These are phyloP conservation scores for Macrobrachium nipponense DNA, from an alignment of 1,140 invertebrate species.

Conservation along the genomic window DNA sequence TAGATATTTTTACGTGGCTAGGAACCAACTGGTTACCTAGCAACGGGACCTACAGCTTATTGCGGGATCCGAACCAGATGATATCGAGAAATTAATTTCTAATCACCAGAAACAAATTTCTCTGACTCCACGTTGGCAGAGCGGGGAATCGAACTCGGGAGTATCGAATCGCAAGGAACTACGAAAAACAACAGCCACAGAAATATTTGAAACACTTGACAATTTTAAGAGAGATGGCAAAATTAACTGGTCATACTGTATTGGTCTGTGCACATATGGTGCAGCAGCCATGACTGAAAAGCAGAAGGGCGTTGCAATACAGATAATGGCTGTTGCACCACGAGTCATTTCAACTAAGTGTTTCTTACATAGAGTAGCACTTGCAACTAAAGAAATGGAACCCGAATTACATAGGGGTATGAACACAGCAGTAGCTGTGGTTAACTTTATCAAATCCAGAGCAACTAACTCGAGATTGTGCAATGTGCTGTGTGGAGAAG, in stretches of 20 bases:
- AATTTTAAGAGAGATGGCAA: background rate
- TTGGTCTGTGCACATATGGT: background rate
- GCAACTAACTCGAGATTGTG: conserved; percentile 19
- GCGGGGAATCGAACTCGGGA: no score
- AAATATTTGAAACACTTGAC: conserved; percentile 11
- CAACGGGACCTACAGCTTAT: no score
- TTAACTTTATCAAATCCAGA: conserved; percentile 28
- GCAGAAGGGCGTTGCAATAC: background rate
- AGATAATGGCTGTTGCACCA: conserved; percentile 10
- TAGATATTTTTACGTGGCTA: no score
- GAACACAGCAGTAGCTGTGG: conserved; percentile 4
- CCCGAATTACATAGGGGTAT: background rate
- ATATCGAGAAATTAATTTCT: no score
- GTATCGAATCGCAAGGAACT: conserved; percentile 24
- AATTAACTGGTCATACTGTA: background rate
- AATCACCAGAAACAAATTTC: no score
- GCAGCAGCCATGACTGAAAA: conserved; percentile 17
- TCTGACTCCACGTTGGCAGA: no score
- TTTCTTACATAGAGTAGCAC: conserved; percentile 3
- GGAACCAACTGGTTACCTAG: no score
- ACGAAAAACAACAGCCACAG: background rate
- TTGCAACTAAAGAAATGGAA: conserved; percentile 21
- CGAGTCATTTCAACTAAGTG: conserved; percentile 7
- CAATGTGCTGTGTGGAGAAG: conserved; percentile 16
- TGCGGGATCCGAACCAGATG: no score